phyloP scores from a whole-genome alignment of 2,113 vertebrate genomes.

The Plestiodon gilberti region DNA sequence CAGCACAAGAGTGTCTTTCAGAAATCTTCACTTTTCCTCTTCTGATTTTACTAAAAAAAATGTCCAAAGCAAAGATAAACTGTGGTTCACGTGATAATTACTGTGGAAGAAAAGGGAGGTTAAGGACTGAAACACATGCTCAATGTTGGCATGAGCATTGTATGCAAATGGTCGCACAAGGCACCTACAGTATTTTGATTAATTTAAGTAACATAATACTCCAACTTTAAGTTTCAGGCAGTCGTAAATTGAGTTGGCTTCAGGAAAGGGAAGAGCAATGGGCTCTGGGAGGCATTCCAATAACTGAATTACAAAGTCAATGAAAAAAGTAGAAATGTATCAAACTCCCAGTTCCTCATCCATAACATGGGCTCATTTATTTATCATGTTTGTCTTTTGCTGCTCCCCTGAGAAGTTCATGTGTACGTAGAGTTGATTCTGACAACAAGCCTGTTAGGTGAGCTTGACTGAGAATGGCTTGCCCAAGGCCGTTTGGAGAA shows the following conservation, averaged over 20 bases:
- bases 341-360: background rate
- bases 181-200: no score
- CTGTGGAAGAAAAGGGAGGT: background rate
- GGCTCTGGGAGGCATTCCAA: no score
- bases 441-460: background rate
- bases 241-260: no score
- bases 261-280: no score
- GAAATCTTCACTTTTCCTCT: background rate
- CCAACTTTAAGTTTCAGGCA: no score
- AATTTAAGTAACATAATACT: no score
- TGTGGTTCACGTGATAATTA: background rate
- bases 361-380: background rate
- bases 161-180: background rate
- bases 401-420: background rate
- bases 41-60: background rate
- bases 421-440: background rate
- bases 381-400: background rate
- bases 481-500: background rate
- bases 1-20: background rate
- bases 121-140: no score
- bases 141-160: no score
- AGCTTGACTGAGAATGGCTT: background rate
- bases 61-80: background rate
- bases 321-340: no score
- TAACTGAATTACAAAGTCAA: no score